Evolutionary conservation across 37 sponge, comb jelly and placozoan species (phyloP).

Genomic region (Spongilla lacustris): DNA sequence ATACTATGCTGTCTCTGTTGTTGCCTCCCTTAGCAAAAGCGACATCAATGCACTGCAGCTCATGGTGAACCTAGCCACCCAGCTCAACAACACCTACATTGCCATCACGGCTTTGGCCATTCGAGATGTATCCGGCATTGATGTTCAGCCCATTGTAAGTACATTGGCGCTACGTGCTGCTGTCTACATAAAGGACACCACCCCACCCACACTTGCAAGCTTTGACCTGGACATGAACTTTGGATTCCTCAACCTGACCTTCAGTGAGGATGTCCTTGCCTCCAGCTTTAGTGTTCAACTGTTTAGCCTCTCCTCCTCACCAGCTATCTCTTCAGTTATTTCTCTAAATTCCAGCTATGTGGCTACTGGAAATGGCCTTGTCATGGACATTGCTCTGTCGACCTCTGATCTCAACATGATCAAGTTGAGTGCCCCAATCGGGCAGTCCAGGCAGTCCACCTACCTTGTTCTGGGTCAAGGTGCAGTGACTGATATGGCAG

Average conservation of each 20-base stretch:
- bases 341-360: constrained; percentile 35
- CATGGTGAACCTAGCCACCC: constrained; percentile 47
- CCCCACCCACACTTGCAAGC: constrained; percentile 58
- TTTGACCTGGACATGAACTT: constrained; percentile 71
- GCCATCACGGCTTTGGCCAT: constrained; percentile 39
- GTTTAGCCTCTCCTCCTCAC: constrained; percentile 50
- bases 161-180: constrained; percentile 24
- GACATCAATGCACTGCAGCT: constrained; percentile 64
- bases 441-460: constrained; percentile 26
- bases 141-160: constrained; percentile 28
- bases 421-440: constrained; percentile 53
- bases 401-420: constrained; percentile 62
- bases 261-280: constrained; percentile 70
- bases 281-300: constrained; percentile 47
- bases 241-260: constrained; percentile 82
- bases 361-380: constrained; percentile 37
- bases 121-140: constrained; percentile 40
- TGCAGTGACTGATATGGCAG: constrained; percentile 74
- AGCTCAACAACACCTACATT: constrained; percentile 50
- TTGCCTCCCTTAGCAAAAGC: constrained; percentile 8
- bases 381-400: constrained; percentile 59
- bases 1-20: constrained; percentile 33
- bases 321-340: constrained; percentile 6
- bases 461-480: constrained; percentile 56
- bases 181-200: constrained; percentile 56